Conservation (phyloP, 2,888 invertebrate species). For the Ophion costatus region DNA sequence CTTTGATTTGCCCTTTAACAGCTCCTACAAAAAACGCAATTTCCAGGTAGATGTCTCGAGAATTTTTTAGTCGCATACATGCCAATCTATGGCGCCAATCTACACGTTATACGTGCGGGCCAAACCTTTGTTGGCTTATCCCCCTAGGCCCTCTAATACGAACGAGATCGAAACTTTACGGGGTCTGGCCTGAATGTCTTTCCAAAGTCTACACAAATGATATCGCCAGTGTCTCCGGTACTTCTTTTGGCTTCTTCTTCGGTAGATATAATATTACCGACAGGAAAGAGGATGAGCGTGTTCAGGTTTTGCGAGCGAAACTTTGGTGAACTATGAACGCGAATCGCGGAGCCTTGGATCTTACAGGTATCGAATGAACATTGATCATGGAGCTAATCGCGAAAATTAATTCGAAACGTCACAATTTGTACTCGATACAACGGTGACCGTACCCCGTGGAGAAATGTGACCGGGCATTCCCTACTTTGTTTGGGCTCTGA, state of each 20-base stretch:
- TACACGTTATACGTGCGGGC: too few species aligned
- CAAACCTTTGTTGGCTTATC: too few species aligned
- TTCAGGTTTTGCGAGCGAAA: constrained; percentile 52
- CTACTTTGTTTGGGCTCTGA: too few species aligned
- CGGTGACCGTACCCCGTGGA: too few species aligned
- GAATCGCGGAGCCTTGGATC: constrained; percentile 11
- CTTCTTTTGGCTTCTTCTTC: constrained; percentile 74
- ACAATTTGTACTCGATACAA: background rate
- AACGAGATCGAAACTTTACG: constrained; percentile 37
- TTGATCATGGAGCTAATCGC: background rate
- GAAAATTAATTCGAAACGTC: background rate
- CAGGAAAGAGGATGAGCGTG: constrained; percentile 75
- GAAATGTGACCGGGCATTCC: too few species aligned
- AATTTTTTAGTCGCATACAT: too few species aligned
- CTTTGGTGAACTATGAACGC: background rate
- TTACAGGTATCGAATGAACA: constrained; percentile 8
- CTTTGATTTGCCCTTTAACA: too few species aligned
- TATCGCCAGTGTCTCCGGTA: constrained; percentile 74
- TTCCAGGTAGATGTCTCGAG: too few species aligned
- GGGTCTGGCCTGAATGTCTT: constrained; percentile 49
- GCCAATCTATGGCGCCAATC: too few species aligned
- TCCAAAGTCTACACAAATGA: constrained; percentile 56
- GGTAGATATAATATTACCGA: constrained; percentile 74
- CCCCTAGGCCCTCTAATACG: background rate
- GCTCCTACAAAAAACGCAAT: too few species aligned